A percentile compares a stretch with the other conserved stretches of the same genome.
These are phyloP conservation scores for Ditylenchus weischeri DNA, from an alignment of 2,888 invertebrate genomes.

Conservation along the genomic window DNA sequence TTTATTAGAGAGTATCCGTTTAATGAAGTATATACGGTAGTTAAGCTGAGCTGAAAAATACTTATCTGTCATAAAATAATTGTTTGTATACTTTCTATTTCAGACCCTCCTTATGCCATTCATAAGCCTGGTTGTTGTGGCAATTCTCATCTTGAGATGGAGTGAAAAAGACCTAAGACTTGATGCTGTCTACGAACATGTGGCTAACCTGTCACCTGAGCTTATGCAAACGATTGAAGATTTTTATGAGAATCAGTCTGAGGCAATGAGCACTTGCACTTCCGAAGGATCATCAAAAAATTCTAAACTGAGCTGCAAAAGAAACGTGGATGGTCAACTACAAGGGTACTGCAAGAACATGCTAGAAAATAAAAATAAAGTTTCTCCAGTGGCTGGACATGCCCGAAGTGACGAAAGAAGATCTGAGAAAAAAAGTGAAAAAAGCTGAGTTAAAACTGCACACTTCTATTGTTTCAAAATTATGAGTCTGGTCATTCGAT, in stretches of 20 bases:
- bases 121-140: constrained; percentile 25
- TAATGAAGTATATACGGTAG: no score
- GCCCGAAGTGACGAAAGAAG: no score
- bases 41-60: no score
- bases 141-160: constrained; percentile 16
- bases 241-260: constrained; percentile 10
- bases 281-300: not conserved
- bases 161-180: constrained; percentile 10
- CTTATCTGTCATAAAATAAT: no score
- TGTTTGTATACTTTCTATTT: no score
- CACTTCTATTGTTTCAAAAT: no score
- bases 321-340: not conserved
- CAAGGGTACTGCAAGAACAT: not conserved
- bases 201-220: constrained; percentile 8
- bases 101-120: constrained; percentile 30
- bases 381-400: no score
- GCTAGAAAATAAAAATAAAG: not conserved
- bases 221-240: not conserved
- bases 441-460: no score
- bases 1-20: no score
- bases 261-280: not conserved
- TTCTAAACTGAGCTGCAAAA: constrained; percentile 2
- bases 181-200: constrained; percentile 27
- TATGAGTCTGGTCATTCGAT: no score
- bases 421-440: no score